A percentile compares a stretch with the other conserved stretches of the same genome.
Conservation (phyloP, 2,113 vertebrate genomes). For the Gopherus evgoodei region DNA sequence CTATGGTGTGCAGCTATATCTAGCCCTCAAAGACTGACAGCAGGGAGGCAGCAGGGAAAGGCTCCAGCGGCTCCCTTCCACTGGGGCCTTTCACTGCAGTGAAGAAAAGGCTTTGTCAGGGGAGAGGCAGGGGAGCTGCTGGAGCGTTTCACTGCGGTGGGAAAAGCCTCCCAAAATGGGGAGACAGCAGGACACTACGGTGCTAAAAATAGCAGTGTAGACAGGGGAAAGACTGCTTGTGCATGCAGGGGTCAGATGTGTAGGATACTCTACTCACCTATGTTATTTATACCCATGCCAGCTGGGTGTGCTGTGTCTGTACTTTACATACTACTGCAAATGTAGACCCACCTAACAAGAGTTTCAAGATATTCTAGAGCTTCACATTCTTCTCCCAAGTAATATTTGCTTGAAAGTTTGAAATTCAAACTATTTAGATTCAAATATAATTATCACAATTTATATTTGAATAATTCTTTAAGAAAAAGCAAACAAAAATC, state of each 20-base stretch:
- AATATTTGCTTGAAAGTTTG: not conserved
- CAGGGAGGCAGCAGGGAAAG: no score
- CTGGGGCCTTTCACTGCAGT: not conserved
- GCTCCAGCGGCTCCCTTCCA: no score
- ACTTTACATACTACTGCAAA: not conserved
- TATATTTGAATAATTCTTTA: not conserved
- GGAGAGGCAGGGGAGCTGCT: no score
- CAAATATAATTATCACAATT: not conserved
- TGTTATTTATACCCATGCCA: not conserved
- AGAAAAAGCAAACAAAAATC: not conserved
- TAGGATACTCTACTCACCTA: not conserved
- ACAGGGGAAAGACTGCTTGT: not conserved
- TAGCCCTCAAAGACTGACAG: not conserved
- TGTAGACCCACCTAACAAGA: not conserved
- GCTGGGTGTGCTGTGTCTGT: not conserved
- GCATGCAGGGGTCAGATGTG: not conserved
- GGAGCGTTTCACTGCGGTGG: no score
- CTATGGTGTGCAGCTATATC: not conserved
- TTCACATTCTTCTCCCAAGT: not conserved
- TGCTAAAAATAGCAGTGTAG: not conserved
- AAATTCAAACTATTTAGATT: not conserved
- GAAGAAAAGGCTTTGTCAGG: no score
- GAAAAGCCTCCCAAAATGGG: no score
- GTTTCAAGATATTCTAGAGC: not conserved
- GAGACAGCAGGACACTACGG: not conserved